Evolutionary conservation across 2,113 vertebrate species (phyloP), one percentile per base, ranked within the genome.

Genomic region (Myiopsitta monachus): DNA sequence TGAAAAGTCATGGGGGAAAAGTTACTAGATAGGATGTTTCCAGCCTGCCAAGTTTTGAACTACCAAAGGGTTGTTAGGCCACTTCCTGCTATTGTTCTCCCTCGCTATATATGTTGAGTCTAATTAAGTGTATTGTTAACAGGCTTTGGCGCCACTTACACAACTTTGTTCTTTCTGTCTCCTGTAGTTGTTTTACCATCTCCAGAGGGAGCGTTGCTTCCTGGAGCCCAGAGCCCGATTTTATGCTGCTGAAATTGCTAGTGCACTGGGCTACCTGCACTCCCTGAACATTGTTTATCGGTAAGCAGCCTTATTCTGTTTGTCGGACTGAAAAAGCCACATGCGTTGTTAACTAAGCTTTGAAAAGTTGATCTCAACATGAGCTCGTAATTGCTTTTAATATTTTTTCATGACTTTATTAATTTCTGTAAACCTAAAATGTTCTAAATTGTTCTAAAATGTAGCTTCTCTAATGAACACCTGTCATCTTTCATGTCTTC

Each of bases 201-300:
- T 99, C 92, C 99, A 99, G 97, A 98, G 99, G 95, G 99, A 99
- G 84, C 98, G 99, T 83, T 99, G 98, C 98, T 99, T 99, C 97
- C 98, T 99, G 75, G 99, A 99, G 97, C 99, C 99, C 0, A 97
- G 99, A 95, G 99, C 99, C 47, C 98, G 99, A 54, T 99, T 99
- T 98, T 99, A 99, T 14, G 98, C 99, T 30, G 99, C 99, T 59
- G 99, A 99, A 98, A 99, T 99, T 47, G 99, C 99, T 97, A 99
- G 99, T 92, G 99, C 99, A 3, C 98, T 99, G 94, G 99, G 99
- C 80, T 99, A 99, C 97, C 97, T 99, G 93, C 99, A 99, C 97
- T 99, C 99, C 44, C 97, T 99, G 80, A 99, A 99, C 97, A 99
- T 99, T 4, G 99, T 99, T 74, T 99, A 99, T 97, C 98, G 99